Evolutionary conservation across 2,113 vertebrate genomes (phyloP), one percentile per base, ranked within the genome.

Genomic region (Seriola aureovittata): DNA sequence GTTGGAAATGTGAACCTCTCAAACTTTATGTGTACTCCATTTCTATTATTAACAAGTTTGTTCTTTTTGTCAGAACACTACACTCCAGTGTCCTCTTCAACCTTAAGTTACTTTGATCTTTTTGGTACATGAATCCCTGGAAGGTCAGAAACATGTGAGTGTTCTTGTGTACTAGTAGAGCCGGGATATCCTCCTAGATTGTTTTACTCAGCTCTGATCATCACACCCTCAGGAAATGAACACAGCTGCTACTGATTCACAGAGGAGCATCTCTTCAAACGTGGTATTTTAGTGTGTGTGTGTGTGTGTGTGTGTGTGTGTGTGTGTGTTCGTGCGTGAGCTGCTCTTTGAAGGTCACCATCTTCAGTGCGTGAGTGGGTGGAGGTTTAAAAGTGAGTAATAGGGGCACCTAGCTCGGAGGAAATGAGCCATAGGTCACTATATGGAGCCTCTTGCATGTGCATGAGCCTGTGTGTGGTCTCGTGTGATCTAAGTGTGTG

Each of bases 101-200:
- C 46, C 21, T 1, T 23, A 5, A 12, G 10, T 16, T 34, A 36
- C 29, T 36, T 42, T 54, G 16, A 32, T 36, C 2, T 32, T 58
- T 69, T 80, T 44, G 48, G 2, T 3, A 44, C 9, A 38, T n/a
- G 46, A 76, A 73, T 82, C 69, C 79, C 75, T 78, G 60, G 69
- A 93, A 76, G 67, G 78, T 87, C 75, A 80, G 54, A 82, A 75
- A 69, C n/a, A 54, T 63, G 65, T 46, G 70, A 17, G 63, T 59
- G 50, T 85, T 75, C 78, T 52, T 85, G 67, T 77, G 19, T 29
- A 55, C 14, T 19, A 58, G 57, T 5, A 36, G 69, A 74, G 54
- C 38, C 86, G 93, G 92, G 92, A 94, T 87, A 88, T 94, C 91
- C 91, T 86, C 69, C 48, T 46, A 64, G 87, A 81, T 82, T 60